These are phyloP conservation scores for Halcyon leucocephala DNA, from an alignment of 2,797 vertebrate genomes.

Conservation along the genomic window DNA sequence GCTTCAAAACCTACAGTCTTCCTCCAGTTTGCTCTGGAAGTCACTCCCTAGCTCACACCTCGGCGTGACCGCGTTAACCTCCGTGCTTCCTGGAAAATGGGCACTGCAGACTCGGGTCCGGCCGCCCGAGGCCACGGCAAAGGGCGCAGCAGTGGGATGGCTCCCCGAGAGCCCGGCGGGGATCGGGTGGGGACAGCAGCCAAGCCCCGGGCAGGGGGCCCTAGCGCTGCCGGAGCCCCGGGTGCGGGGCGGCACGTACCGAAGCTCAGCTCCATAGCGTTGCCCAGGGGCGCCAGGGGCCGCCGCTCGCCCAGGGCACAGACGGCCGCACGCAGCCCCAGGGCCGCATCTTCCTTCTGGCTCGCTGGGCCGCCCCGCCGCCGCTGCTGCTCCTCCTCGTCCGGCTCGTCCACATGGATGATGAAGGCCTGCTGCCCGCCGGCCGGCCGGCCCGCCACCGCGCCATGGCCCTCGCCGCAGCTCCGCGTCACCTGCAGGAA, in stretches of 20 bases:
- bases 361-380: slow-evolving; percentile 27
- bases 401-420: slow-evolving; percentile 87
- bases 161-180: rapidly evolving
- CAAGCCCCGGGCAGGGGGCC: too few species aligned
- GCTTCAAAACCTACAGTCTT: neutral
- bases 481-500: neutral
- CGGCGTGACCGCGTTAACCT: rapidly evolving
- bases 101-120: neutral
- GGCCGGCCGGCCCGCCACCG: slow-evolving; percentile 12
- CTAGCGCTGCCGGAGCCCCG: too few species aligned
- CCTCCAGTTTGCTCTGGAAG: neutral
- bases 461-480: neutral
- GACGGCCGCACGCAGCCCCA: slow-evolving; percentile 79
- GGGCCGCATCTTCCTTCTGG: slow-evolving; percentile 57
- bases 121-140: neutral
- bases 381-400: slow-evolving; percentile 62
- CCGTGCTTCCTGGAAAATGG: rapidly evolving
- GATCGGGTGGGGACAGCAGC: too few species aligned
- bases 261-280: slow-evolving; percentile 87
- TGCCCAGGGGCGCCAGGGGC: slow-evolving; percentile 86
- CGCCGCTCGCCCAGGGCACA: slow-evolving; percentile 79
- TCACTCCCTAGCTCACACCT: rapidly evolving
- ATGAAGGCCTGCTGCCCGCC: slow-evolving; percentile 84
- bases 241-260: slow-evolving; percentile 73
- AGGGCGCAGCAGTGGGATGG: neutral